Evolutionary conservation across 1,140 invertebrate genomes (phyloP).

Genomic region (Rhynchophorus ferrugineus): DNA sequence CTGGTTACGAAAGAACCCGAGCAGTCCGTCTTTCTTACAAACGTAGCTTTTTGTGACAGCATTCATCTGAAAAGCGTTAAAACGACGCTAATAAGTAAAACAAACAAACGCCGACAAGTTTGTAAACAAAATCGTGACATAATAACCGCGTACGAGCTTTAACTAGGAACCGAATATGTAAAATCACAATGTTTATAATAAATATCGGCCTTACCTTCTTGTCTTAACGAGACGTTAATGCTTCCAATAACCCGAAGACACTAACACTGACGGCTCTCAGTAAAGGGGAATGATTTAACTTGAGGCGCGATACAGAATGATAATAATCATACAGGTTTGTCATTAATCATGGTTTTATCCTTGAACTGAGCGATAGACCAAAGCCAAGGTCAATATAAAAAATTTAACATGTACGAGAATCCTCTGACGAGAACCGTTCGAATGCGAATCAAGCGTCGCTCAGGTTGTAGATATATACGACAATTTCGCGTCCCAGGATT

Average conservation of each 20-base stretch:
- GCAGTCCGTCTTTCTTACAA: slow-evolving; percentile 15
- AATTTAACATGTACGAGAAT: not conserved
- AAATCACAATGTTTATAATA: too few species aligned
- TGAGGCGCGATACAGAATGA: not conserved
- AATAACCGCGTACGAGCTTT: too few species aligned
- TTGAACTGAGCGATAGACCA: slow-evolving; percentile 11
- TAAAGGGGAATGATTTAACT: not conserved
- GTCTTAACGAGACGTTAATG: too few species aligned
- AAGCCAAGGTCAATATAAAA: slow-evolving; percentile 12
- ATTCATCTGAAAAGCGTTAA: slow-evolving; percentile 21
- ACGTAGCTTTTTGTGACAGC: not conserved
- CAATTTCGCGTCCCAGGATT: too few species aligned
- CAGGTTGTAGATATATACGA: too few species aligned
- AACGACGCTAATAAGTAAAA: too few species aligned
- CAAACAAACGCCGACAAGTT: too few species aligned
- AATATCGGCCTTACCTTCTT: too few species aligned
- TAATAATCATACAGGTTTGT: slow-evolving; percentile 5
- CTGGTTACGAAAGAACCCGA: slow-evolving; percentile 17
- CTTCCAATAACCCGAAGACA: not conserved
- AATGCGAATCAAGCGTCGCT: too few species aligned
- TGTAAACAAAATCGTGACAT: too few species aligned
- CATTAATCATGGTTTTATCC: slow-evolving; percentile 5
- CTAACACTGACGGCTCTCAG: not conserved
- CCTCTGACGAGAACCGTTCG: too few species aligned
- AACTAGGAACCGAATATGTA: too few species aligned